Percentiles rank a stretch among this genome's conserved stretches.
Conservation (phyloP, 2,888 invertebrate genomes). For the Phania funesta region DNA sequence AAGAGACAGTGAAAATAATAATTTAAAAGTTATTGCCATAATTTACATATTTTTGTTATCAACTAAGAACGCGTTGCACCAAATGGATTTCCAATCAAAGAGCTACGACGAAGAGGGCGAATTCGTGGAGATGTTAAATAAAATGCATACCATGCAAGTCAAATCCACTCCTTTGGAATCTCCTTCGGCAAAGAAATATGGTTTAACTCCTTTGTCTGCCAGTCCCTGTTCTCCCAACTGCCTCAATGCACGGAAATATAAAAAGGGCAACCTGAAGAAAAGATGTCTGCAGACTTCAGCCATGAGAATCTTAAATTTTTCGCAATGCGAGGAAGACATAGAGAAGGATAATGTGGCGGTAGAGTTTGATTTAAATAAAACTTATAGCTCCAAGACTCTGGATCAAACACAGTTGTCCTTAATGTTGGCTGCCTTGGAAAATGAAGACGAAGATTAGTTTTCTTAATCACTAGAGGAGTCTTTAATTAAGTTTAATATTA, state of each 20-base stretch:
- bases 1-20: too few species aligned
- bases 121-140: constrained; percentile 10
- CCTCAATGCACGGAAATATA: neutral
- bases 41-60: neutral
- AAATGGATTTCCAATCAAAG: neutral
- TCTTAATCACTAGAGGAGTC: neutral
- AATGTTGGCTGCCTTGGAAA: constrained; percentile 21
- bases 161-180: neutral
- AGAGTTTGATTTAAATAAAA: constrained; percentile 31
- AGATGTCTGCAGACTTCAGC: neutral
- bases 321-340: neutral
- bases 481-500: neutral
- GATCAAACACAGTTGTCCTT: neutral
- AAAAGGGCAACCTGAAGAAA: neutral
- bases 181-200: neutral
- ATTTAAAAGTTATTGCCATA: neutral
- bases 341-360: neutral
- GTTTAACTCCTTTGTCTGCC: neutral
- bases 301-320: neutral
- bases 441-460: neutral
- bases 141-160: neutral
- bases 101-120: neutral
- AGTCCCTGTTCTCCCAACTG: neutral
- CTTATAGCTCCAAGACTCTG: constrained; percentile 19
- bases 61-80: neutral